Conservation (phyloP, 2,113 vertebrate genomes). For the Acrocephalus kingi region DNA sequence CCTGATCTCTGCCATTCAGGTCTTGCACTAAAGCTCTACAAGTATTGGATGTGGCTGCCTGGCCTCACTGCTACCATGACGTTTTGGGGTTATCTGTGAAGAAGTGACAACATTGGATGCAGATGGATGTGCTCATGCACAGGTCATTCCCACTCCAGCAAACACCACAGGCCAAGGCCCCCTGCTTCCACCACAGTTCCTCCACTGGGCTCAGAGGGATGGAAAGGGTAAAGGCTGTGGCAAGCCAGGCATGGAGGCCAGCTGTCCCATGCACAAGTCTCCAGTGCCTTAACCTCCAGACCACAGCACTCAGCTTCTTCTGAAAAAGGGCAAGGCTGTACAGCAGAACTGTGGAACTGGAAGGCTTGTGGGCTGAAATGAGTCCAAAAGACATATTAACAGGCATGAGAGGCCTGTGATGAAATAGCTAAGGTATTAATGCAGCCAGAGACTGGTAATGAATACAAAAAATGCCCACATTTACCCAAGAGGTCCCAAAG, state of each 20-base stretch:
- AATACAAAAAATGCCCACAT: conserved; percentile 62
- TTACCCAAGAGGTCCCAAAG: conserved; percentile 67
- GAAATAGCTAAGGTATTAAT: conserved; percentile 56
- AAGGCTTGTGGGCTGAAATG: conserved; percentile 22
- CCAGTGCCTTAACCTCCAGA: conserved; percentile 40
- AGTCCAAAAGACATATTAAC: conserved; percentile 62
- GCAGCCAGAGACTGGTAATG: conserved; percentile 44
- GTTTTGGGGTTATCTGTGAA: neutral
- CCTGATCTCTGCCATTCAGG: neutral
- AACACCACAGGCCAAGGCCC: neutral
- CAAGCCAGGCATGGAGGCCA: neutral
- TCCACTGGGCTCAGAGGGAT: neutral
- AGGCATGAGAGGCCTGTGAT: conserved; percentile 40
- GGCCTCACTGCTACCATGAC: neutral
- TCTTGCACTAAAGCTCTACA: neutral
- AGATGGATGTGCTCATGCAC: accelerated
- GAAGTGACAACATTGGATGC: accelerated
- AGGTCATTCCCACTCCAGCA: neutral
- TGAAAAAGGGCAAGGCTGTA: conserved; percentile 50
- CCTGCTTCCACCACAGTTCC: neutral
- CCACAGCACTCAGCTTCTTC: conserved; percentile 8
- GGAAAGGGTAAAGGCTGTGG: conserved; percentile 11
- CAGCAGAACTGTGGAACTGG: conserved; percentile 13
- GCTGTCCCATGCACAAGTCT: neutral
- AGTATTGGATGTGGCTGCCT: neutral